Percentiles rank a stretch among this genome's conserved stretches.
These are phyloP conservation scores for Rhingia campestris DNA, from an alignment of 2,888 invertebrate species.

Conservation along the genomic window DNA sequence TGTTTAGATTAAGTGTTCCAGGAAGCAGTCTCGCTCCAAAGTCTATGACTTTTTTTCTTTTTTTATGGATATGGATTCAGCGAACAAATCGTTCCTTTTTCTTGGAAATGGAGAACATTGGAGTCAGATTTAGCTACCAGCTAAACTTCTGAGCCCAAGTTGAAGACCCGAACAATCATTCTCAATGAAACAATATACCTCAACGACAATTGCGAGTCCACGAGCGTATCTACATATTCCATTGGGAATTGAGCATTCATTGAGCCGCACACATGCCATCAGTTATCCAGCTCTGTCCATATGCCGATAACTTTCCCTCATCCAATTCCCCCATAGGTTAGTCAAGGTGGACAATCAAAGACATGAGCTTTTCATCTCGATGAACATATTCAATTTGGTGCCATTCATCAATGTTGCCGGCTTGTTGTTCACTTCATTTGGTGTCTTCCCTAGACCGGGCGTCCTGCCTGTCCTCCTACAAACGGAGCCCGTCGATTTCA, in stretches of 20 bases:
- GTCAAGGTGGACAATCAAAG: conserved; percentile 59
- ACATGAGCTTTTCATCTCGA: conserved; percentile 50
- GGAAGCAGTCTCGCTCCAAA: no score
- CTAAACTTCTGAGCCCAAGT: no score
- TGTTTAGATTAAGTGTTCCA: no score
- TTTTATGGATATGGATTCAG: no score
- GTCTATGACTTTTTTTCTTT: no score
- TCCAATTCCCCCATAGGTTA: conserved; percentile 36
- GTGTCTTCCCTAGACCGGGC: conserved; percentile 3
- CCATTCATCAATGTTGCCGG: conserved; percentile 56
- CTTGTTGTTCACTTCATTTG: conserved; percentile 59
- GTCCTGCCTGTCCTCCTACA: background rate
- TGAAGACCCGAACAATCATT: no score
- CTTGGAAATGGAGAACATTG: no score
- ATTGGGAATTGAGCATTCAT: conserved; percentile 17
- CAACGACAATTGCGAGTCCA: no score
- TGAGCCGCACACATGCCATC: conserved; percentile 26
- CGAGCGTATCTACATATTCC: background rate
- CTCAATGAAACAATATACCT: no score
- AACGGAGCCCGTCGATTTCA: conserved; percentile 53
- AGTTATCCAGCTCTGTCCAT: conserved; percentile 36
- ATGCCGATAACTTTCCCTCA: conserved; percentile 41
- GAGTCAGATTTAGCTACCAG: no score
- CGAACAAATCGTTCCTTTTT: no score
- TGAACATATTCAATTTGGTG: conserved; percentile 54